Evolutionary conservation across 2,888 invertebrate species (phyloP).

Genomic region (Zaprionus obscuricornis): DNA sequence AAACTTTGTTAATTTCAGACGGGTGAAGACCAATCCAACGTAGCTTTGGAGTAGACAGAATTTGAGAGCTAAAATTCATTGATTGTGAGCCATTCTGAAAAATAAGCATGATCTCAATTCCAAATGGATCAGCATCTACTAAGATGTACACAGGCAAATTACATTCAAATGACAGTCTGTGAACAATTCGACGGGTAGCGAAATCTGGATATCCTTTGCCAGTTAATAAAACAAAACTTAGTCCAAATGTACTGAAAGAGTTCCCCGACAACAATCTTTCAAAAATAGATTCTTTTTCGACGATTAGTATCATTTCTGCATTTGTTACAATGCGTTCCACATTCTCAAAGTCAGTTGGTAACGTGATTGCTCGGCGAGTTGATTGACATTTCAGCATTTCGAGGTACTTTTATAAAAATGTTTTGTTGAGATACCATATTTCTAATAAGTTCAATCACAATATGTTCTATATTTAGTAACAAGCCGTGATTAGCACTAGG

Average conservation of each 20-base stretch:
- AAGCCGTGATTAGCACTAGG: conserved; percentile 10
- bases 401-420: conserved; percentile 40
- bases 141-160: conserved; percentile 90
- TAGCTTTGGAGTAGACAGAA: conserved; percentile 88
- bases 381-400: background rate
- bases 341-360: conserved; percentile 88
- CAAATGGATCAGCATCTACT: conserved; percentile 96
- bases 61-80: conserved; percentile 86
- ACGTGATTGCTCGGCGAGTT: conserved; percentile 85
- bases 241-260: conserved; percentile 81
- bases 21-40: conserved; percentile 92
- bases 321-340: conserved; percentile 87
- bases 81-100: conserved; percentile 94
- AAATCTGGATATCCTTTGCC: conserved; percentile 98
- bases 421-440: conserved; percentile 15
- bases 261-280: conserved; percentile 92
- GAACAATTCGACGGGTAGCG: conserved; percentile 91
- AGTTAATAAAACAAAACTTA: conserved; percentile 90
- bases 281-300: conserved; percentile 97
- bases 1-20: conserved; percentile 87
- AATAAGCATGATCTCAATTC: conserved; percentile 94
- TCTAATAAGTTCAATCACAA: conserved; percentile 39
- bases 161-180: conserved; percentile 87
- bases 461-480: conserved; percentile 37
- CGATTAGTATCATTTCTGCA: conserved; percentile 91